A percentile compares a stretch with the other conserved stretches of the same genome.
phyloP scores from a whole-genome alignment of 2,888 invertebrate species.

The Cremastinae sp. region DNA sequence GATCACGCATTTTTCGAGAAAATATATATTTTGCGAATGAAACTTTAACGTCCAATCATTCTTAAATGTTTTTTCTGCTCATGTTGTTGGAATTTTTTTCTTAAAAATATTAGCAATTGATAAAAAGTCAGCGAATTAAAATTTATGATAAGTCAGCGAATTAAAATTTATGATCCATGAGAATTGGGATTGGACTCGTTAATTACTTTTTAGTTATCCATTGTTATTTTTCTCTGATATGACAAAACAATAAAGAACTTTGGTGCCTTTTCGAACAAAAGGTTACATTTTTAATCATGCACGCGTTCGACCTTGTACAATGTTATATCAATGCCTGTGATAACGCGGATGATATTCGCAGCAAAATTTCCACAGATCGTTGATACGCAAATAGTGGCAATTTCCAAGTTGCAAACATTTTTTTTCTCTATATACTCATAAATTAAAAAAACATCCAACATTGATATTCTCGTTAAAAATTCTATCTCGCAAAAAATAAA shows the following conservation, averaged over 20 bases:
- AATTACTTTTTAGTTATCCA: background rate
- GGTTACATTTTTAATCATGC: background rate
- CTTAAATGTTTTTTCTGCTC: too few relatives aligned
- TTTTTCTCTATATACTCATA: too few relatives aligned
- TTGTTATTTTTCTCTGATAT: slow-evolving; percentile 1
- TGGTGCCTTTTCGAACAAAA: slow-evolving; percentile 11
- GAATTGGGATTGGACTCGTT: slow-evolving; percentile 3
- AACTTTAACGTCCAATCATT: too few relatives aligned
- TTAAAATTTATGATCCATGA: slow-evolving; percentile 10
- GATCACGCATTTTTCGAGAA: too few relatives aligned
- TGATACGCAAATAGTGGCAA: background rate
- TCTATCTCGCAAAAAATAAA: background rate
- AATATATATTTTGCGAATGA: too few relatives aligned
- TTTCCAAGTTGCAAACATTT: too few relatives aligned
- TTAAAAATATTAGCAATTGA: too few relatives aligned
- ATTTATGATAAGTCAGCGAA: too few relatives aligned
- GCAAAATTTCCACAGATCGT: background rate
- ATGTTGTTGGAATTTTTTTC: too few relatives aligned
- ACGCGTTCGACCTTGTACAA: background rate
- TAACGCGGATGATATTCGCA: background rate
- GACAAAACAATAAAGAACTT: slow-evolving; percentile 3
- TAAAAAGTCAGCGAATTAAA: too few relatives aligned
- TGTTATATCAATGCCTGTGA: background rate
- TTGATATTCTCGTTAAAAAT: too few relatives aligned
- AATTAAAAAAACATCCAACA: too few relatives aligned